A percentile compares a stretch with the other conserved stretches of the same genome.
Evolutionary conservation across 2,888 invertebrate species (phyloP).

Genomic region (Xestoiulus laeticollis): DNA sequence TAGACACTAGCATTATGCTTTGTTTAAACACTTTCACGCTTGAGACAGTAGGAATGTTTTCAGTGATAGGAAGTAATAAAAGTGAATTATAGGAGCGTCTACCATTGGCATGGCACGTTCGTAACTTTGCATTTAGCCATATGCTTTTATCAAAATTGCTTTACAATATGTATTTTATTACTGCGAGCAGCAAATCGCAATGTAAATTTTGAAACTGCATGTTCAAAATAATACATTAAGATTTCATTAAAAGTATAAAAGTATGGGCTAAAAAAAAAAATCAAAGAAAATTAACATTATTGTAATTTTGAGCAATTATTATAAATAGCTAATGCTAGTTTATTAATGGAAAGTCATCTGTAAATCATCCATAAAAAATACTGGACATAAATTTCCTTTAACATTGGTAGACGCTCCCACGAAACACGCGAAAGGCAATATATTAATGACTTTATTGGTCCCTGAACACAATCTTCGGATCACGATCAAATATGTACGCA

Average conservation of each 20-base stretch:
- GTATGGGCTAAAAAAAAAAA: neutral
- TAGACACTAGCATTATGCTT: conserved; percentile 31
- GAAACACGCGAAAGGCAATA: conserved; percentile 29
- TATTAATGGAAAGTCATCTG: neutral
- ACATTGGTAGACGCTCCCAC: conserved; percentile 23
- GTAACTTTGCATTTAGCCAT: neutral
- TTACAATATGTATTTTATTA: neutral
- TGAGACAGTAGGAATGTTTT: conserved; percentile 41
- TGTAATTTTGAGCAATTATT: neutral
- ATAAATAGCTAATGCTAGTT: neutral
- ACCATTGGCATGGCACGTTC: neutral
- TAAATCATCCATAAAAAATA: neutral
- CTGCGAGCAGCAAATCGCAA: neutral
- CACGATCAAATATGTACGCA: neutral
- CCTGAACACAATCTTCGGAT: conserved; percentile 32
- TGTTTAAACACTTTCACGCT: conserved; percentile 1
- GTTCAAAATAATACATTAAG: too few relatives aligned
- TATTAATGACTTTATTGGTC: conserved; percentile 43
- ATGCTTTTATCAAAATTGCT: neutral
- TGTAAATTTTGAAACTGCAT: neutral
- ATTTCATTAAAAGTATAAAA: neutral
- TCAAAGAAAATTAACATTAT: neutral
- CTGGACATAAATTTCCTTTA: neutral
- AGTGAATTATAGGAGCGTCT: conserved; percentile 30
- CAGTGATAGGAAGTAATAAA: conserved; percentile 38